Conservation (phyloP, 2,113 vertebrate genomes). For the Mobula hypostoma region DNA sequence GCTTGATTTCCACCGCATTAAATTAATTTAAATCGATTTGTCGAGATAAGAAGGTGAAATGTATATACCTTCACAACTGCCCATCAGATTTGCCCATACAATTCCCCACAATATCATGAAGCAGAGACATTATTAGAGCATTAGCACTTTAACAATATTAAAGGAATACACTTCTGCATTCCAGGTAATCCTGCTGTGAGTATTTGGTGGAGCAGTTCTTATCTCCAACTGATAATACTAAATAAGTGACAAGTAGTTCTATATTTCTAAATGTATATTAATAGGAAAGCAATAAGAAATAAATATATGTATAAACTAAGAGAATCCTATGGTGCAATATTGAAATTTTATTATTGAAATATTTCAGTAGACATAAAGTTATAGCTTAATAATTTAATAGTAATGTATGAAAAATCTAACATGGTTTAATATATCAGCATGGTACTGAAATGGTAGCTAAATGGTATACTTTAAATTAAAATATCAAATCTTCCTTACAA, state of each 20-base stretch:
- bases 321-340: background rate
- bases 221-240: background rate
- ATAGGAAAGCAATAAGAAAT: background rate
- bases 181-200: background rate
- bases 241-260: background rate
- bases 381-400: background rate
- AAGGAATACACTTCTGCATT: background rate
- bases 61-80: background rate
- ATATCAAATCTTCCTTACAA: background rate
- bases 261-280: background rate
- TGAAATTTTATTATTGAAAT: background rate
- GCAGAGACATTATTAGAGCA: background rate
- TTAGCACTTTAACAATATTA: background rate
- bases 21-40: background rate
- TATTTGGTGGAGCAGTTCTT: background rate
- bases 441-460: background rate
- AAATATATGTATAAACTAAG: background rate
- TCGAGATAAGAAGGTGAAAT: background rate
- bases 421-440: background rate
- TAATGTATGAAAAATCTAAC: background rate
- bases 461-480: background rate
- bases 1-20: background rate
- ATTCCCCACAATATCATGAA: background rate
- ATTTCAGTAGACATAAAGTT: background rate
- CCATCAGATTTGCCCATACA: background rate